phyloP scores from a whole-genome alignment of 2,888 invertebrate species.

The Chloroclystis v-ata region DNA sequence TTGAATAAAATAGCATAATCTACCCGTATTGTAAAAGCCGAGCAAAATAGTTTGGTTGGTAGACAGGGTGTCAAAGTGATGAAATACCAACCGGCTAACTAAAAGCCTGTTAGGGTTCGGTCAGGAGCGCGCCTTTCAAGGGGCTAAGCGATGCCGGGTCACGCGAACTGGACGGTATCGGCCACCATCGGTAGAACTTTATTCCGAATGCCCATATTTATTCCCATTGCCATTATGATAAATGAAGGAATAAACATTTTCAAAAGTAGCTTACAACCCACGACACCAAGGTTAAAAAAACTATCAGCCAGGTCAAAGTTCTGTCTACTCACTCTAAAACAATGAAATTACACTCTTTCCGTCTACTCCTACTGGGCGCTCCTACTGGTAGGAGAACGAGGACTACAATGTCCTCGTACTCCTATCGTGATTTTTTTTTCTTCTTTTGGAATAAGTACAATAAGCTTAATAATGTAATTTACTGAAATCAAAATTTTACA shows the following conservation, averaged over 20 bases:
- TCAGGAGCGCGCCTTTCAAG: constrained; percentile 11
- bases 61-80: neutral
- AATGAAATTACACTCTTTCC: too few species aligned
- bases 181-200: constrained; percentile 23
- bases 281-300: neutral
- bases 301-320: too few species aligned
- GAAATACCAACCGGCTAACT: neutral
- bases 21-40: neutral
- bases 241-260: too few species aligned
- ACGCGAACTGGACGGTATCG: constrained; percentile 26
- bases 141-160: constrained; percentile 14
- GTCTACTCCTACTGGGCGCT: too few species aligned
- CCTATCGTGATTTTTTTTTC: too few species aligned
- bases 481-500: too few species aligned
- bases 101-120: neutral
- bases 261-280: neutral
- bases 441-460: too few species aligned
- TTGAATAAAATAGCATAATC: too few species aligned
- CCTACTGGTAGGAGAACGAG: too few species aligned
- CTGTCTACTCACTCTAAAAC: too few species aligned
- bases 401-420: too few species aligned
- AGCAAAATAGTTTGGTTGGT: neutral
- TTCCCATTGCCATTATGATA: constrained; percentile 14
- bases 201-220: constrained; percentile 20
- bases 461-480: too few species aligned